phyloP scores from a whole-genome alignment of 2,113 vertebrate genomes.

The Cercocebus atys region DNA sequence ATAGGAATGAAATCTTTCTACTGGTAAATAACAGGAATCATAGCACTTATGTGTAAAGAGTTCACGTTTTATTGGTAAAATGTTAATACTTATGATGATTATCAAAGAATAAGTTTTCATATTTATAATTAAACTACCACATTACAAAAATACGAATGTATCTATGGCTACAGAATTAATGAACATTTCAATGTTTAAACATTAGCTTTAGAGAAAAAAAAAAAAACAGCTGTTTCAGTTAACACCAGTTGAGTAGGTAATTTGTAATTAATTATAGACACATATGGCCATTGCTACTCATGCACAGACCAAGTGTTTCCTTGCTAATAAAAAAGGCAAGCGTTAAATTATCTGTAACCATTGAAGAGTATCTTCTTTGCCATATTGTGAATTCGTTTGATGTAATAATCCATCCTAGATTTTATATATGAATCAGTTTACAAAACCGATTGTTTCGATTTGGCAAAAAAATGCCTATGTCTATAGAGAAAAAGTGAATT shows the following conservation, averaged over 20 bases:
- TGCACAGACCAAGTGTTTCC: background rate
- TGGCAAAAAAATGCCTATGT: background rate
- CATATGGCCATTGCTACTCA: background rate
- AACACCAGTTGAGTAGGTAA: background rate
- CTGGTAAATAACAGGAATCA: background rate
- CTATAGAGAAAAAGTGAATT: background rate
- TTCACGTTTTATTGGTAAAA: constrained; percentile 40
- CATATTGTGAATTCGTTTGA: background rate
- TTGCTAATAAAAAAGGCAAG: background rate
- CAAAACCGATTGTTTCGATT: background rate
- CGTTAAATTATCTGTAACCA: constrained; percentile 6
- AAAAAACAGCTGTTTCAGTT: background rate
- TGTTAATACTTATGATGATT: constrained; percentile 37
- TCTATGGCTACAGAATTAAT: background rate
- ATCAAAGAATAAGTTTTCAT: background rate
- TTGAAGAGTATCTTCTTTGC: background rate
- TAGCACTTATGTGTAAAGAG: background rate
- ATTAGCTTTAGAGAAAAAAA: background rate
- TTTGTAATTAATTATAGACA: constrained; percentile 40
- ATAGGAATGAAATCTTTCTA: background rate
- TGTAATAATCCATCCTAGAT: background rate
- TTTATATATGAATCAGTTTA: background rate
- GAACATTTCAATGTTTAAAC: constrained; percentile 20
- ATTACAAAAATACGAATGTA: background rate
- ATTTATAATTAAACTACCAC: background rate